A percentile compares a stretch with the other conserved stretches of the same genome.
Conservation (phyloP, 2,113 vertebrate species). For the Poeciliopsis occidentalis region DNA sequence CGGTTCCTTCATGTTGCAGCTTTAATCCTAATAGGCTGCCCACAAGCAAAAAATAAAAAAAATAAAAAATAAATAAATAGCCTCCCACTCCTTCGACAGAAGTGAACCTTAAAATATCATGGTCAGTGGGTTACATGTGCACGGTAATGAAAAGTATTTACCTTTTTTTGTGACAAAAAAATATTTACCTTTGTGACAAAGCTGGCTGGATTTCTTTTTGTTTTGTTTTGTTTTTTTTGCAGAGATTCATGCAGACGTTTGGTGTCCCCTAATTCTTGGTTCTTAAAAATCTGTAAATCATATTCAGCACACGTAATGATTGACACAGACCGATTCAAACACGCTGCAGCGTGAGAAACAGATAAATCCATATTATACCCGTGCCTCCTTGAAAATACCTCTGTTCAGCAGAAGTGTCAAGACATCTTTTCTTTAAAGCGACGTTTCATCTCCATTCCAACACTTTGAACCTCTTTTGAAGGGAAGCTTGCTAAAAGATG, state of each 20-base stretch:
- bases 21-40: constrained; percentile 58
- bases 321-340: neutral
- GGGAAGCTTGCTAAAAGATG: constrained; percentile 45
- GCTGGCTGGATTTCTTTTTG: neutral
- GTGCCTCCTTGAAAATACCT: constrained; percentile 23
- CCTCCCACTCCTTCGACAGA: constrained; percentile 70
- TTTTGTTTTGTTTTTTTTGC: too few species aligned
- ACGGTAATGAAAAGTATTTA: constrained; percentile 34
- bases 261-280: neutral
- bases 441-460: constrained; percentile 40
- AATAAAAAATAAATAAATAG: neutral
- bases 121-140: constrained; percentile 44
- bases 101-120: constrained; percentile 63
- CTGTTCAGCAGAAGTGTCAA: constrained; percentile 32
- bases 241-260: neutral
- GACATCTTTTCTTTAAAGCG: constrained; percentile 47
- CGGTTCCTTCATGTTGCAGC: constrained; percentile 62
- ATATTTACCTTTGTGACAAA: constrained; percentile 7
- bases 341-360: neutral
- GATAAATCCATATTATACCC: neutral
- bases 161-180: constrained; percentile 12
- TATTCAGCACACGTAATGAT: neutral
- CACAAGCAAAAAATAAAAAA: constrained; percentile 49
- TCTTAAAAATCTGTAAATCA: neutral
- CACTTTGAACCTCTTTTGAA: constrained; percentile 36